Percentiles rank a stretch among this genome's conserved stretches.
Conservation (phyloP, 1,140 invertebrate species). For the Penaeus japonicus region DNA sequence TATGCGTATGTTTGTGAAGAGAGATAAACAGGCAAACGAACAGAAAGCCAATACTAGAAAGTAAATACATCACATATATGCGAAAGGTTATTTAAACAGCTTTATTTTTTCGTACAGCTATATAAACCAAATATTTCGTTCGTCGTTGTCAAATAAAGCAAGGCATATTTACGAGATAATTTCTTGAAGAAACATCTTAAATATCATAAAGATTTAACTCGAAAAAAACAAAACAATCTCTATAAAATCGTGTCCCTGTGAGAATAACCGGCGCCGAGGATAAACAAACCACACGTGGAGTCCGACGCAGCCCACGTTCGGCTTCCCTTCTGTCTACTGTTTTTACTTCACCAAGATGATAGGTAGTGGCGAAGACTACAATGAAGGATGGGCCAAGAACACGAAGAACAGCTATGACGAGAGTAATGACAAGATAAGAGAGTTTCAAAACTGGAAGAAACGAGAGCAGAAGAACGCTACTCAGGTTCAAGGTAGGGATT, state of each 20-base stretch:
- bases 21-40: neutral
- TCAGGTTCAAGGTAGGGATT: neutral
- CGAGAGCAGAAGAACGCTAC: neutral
- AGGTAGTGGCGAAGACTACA: neutral
- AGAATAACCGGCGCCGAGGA: too few relatives aligned
- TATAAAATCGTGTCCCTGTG: too few relatives aligned
- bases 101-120: too few relatives aligned
- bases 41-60: neutral
- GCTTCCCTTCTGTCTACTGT: neutral
- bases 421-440: neutral
- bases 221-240: too few relatives aligned
- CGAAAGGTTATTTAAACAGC: too few relatives aligned
- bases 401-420: neutral
- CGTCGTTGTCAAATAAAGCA: too few relatives aligned
- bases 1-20: neutral
- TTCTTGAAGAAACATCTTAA: too few relatives aligned
- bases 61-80: neutral
- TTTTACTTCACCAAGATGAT: neutral
- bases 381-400: neutral
- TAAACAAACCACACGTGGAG: too few relatives aligned
- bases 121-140: too few relatives aligned
- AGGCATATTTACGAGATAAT: too few relatives aligned
- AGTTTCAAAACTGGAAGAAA: constrained; percentile 10
- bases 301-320: too few relatives aligned
- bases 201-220: too few relatives aligned